Evolutionary conservation across 2,888 invertebrate species (phyloP), one percentile per base, ranked within the genome.

Genomic region (Polydrusus tereticollis): DNA sequence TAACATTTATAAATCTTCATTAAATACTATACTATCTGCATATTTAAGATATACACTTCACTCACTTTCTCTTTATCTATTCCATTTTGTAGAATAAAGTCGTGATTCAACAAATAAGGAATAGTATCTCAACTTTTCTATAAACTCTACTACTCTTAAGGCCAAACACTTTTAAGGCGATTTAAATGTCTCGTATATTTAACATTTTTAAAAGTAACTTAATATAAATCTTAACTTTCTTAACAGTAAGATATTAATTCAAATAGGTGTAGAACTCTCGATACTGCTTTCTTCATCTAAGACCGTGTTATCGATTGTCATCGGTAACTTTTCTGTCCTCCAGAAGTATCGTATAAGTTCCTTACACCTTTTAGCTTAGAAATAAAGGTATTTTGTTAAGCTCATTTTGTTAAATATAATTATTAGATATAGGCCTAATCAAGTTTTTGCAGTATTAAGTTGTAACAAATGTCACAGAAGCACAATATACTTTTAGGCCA

Each of bases 61-160:
- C n/a, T n/a, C n/a, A n/a, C n/a, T n/a, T n/a, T n/a, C n/a, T n/a
- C n/a, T n/a, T 10, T 55, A 1, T 55, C 29, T 55, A 55, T 55
- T 55, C 29, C 29, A 55, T 50, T 47, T 10, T 0, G 29, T 55
- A 29, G 29, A 55, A 18, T 29, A 29, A 55, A n/a, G 23, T 10
- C 14, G 52, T 55, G 33, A 55, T 55, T 29, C 29, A 29, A 55
- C 52, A 55, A 55, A 29, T 29, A 55, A 55, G 52, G 52, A 55
- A 55, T 55, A 55, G 52, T 55, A 29, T 29, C 8, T 55, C 52
- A 55, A 55, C 52, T 55, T 55, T 55, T 55, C 52, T 55, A 55
- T 55, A 55, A 55, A 26, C 18, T 55, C 43, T 59, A 14, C 12
- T 20, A 8, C 23, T 59, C 20, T 41, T 59, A 43, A 59, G 20